Conservation (phyloP, 37 sponge, comb jelly and placozoan species). For the Bolinopsis microptera region DNA sequence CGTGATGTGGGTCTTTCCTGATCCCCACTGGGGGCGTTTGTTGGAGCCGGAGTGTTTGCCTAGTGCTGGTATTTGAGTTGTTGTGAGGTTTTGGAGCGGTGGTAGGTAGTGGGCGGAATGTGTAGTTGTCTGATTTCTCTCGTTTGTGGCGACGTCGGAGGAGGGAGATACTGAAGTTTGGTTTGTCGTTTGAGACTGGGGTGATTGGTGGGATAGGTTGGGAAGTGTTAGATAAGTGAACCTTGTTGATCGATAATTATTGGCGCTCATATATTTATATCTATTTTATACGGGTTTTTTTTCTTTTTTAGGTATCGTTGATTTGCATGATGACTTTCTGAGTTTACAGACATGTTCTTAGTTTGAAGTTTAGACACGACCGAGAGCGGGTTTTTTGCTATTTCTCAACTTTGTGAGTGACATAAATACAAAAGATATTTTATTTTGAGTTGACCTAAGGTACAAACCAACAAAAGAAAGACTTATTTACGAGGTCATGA, state of each 20-base stretch:
- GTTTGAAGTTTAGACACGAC: too few relatives aligned
- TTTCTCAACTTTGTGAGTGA: too few relatives aligned
- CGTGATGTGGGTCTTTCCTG: constrained; percentile 8
- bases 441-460: too few relatives aligned
- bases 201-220: constrained; percentile 1
- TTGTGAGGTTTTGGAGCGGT: constrained; percentile 48
- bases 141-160: neutral
- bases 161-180: too few relatives aligned
- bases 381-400: too few relatives aligned
- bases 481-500: too few relatives aligned
- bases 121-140: constrained; percentile 54
- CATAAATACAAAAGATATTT: too few relatives aligned
- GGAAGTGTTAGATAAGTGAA: neutral
- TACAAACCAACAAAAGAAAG: too few relatives aligned
- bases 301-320: too few relatives aligned
- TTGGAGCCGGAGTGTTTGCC: neutral
- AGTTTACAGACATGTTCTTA: too few relatives aligned
- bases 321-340: too few relatives aligned
- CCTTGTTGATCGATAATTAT: neutral
- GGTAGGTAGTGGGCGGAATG: neutral
- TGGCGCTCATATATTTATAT: neutral
- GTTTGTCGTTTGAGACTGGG: neutral
- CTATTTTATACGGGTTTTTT: too few relatives aligned
- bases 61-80: constrained; percentile 60
- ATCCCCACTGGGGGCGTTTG: constrained; percentile 9